These are phyloP conservation scores for Macrotus californicus DNA, from an alignment of 2,113 vertebrate species.

Conservation along the genomic window DNA sequence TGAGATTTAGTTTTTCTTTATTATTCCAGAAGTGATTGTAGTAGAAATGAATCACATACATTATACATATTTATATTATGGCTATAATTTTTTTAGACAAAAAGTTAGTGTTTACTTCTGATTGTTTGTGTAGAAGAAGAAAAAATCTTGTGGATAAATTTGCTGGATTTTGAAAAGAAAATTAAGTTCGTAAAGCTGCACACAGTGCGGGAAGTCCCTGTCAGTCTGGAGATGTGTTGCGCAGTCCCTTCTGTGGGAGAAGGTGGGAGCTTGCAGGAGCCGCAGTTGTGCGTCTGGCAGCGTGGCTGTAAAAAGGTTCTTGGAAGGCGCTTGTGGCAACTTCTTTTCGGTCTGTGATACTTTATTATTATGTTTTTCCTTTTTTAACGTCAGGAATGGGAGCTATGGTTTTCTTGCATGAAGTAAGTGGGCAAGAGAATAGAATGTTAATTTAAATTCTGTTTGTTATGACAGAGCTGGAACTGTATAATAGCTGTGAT, in stretches of 20 bases:
- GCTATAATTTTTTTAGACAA: neutral
- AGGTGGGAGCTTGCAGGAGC: neutral
- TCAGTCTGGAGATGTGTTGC: neutral
- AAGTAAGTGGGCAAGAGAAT: conserved; percentile 21
- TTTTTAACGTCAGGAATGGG: neutral
- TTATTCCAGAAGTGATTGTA: conserved; percentile 22
- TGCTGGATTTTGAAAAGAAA: conserved; percentile 12
- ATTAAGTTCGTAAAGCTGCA: neutral
- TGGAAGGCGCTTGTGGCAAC: neutral
- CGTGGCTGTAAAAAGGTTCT: neutral
- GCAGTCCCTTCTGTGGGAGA: neutral
- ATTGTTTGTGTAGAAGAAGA: conserved; percentile 27
- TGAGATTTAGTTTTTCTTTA: conserved; percentile 9
- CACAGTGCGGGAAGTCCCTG: neutral
- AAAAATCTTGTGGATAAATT: conserved; percentile 19
- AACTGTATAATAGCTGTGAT: neutral
- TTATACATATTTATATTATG: conserved; percentile 1
- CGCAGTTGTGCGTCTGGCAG: neutral
- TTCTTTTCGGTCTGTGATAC: neutral
- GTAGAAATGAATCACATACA: neutral
- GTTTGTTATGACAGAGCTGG: neutral
- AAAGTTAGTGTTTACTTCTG: neutral
- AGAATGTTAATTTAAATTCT: conserved; percentile 34
- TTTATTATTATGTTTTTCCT: neutral
- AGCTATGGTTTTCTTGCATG: conserved; percentile 22